These are phyloP conservation scores for Charina bottae DNA, from an alignment of 2,113 vertebrate species.

Conservation along the genomic window DNA sequence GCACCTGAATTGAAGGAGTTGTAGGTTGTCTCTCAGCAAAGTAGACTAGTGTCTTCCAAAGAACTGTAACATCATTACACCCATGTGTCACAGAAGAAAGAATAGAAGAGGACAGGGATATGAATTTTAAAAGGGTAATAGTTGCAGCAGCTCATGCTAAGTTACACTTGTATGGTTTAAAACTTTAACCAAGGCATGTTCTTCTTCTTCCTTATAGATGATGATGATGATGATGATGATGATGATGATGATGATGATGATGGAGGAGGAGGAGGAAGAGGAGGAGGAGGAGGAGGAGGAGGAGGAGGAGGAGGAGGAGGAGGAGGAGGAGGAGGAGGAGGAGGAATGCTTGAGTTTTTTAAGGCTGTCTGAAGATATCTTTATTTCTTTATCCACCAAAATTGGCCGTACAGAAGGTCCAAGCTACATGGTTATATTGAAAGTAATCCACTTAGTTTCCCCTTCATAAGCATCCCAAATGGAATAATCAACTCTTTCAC, in stretches of 20 bases:
- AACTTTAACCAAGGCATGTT: neutral
- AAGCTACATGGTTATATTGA: slow-evolving; percentile 25
- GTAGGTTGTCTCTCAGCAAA: neutral
- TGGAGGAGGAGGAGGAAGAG: too few species aligned
- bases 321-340: too few species aligned
- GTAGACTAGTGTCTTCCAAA: too few species aligned
- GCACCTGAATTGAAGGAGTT: neutral
- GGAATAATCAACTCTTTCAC: slow-evolving; percentile 22
- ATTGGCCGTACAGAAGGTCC: neutral
- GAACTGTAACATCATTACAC: neutral
- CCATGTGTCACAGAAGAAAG: neutral
- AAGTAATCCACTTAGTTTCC: slow-evolving; percentile 7
- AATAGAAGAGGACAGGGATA: neutral
- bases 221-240: too few species aligned
- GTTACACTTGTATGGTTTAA: neutral
- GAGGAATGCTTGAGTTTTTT: neutral
- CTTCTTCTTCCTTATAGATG: neutral
- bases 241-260: too few species aligned
- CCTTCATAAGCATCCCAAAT: slow-evolving; percentile 17
- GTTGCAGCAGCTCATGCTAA: neutral
- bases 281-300: too few species aligned
- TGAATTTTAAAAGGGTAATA: neutral
- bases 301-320: too few species aligned
- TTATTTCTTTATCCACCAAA: slow-evolving; percentile 35
- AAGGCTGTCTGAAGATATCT: neutral